Evolutionary conservation across 2,113 vertebrate species (phyloP).

Genomic region (Mustelus asterias): DNA sequence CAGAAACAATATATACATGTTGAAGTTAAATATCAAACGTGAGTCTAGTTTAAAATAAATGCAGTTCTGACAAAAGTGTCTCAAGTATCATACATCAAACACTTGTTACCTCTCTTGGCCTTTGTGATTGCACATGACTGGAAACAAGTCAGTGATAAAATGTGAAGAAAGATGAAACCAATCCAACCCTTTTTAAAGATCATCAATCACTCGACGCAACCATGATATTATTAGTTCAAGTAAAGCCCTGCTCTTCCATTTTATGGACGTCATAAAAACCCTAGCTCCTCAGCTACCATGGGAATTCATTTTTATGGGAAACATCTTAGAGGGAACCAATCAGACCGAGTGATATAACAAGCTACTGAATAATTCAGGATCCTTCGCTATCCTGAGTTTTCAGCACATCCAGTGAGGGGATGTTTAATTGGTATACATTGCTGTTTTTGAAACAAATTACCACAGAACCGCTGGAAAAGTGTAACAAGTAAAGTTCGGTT

Average conservation of each 20-base stretch:
- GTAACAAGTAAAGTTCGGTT: neutral
- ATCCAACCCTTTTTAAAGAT: slow-evolving; percentile 80
- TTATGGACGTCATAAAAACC: slow-evolving; percentile 77
- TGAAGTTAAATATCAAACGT: slow-evolving; percentile 54
- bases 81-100: slow-evolving; percentile 84
- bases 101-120: slow-evolving; percentile 83
- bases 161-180: slow-evolving; percentile 91
- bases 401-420: slow-evolving; percentile 41
- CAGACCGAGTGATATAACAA: slow-evolving; percentile 66
- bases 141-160: slow-evolving; percentile 91
- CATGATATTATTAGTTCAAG: slow-evolving; percentile 83
- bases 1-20: slow-evolving; percentile 48
- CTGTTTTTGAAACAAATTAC: slow-evolving; percentile 35
- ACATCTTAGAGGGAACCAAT: slow-evolving; percentile 61
- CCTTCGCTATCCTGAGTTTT: slow-evolving; percentile 46
- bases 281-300: slow-evolving; percentile 57
- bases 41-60: slow-evolving; percentile 68
- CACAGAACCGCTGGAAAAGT: neutral
- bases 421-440: slow-evolving; percentile 30
- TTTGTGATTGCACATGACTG: slow-evolving; percentile 83
- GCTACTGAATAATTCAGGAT: slow-evolving; percentile 54
- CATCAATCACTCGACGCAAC: slow-evolving; percentile 77
- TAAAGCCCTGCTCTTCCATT: slow-evolving; percentile 81
- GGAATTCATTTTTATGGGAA: slow-evolving; percentile 69
- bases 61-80: slow-evolving; percentile 77